These are phyloP conservation scores for Lucinisca nassula DNA, from an alignment of 2,888 invertebrate genomes.

Conservation along the genomic window DNA sequence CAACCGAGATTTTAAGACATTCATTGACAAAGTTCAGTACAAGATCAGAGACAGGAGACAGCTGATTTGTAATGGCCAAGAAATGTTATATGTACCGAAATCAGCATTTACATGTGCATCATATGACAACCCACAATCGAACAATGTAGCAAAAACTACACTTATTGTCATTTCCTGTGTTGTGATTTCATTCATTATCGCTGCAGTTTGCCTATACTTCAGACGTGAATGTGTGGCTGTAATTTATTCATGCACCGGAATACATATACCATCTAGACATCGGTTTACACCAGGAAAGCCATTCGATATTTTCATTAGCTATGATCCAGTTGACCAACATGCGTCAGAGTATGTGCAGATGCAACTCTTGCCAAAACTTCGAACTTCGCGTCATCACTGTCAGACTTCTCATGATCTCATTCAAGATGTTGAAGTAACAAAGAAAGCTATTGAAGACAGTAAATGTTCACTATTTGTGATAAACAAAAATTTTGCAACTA, in stretches of 20 bases:
- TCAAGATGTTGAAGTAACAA: slow-evolving; percentile 56
- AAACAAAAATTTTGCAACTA: slow-evolving; percentile 64
- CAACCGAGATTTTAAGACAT: slow-evolving; percentile 63
- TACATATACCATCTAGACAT: slow-evolving; percentile 55
- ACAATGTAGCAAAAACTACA: slow-evolving; percentile 2
- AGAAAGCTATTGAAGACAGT: slow-evolving; percentile 64
- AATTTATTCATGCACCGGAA: slow-evolving; percentile 53
- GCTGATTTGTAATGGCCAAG: slow-evolving; percentile 52
- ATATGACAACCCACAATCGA: neutral
- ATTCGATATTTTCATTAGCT: slow-evolving; percentile 69
- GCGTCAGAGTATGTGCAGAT: slow-evolving; percentile 62
- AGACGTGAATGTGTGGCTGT: slow-evolving; percentile 67
- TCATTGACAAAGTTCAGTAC: slow-evolving; percentile 50
- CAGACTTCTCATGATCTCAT: slow-evolving; percentile 61
- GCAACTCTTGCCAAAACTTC: slow-evolving; percentile 58
- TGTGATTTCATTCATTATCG: slow-evolving; percentile 38
- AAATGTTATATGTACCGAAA: slow-evolving; percentile 40
- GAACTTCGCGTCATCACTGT: slow-evolving; percentile 41
- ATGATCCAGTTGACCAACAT: slow-evolving; percentile 66
- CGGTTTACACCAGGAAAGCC: slow-evolving; percentile 51
- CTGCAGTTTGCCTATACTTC: slow-evolving; percentile 60
- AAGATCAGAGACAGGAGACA: slow-evolving; percentile 62
- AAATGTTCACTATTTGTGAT: slow-evolving; percentile 69
- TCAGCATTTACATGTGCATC: slow-evolving; percentile 50
- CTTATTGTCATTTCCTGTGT: slow-evolving; percentile 46